Percentiles rank a stretch among this genome's conserved stretches.
These are phyloP conservation scores for Muscidifurax raptorellus DNA, from an alignment of 1,140 invertebrate genomes.

Conservation along the genomic window DNA sequence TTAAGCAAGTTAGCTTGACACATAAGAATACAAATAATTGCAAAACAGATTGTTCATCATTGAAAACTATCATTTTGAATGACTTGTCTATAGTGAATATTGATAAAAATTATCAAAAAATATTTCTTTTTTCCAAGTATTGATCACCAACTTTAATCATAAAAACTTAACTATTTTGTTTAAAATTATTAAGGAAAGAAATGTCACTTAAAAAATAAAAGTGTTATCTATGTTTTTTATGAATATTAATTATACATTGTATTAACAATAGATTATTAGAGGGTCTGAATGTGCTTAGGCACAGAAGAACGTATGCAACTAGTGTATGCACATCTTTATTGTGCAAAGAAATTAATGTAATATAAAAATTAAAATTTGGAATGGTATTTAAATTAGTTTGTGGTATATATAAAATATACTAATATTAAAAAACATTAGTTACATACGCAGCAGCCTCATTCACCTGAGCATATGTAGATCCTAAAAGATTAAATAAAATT, in stretches of 20 bases:
- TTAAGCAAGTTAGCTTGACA: background rate
- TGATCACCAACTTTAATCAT: background rate
- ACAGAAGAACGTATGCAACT: conserved; percentile 21
- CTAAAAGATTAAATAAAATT: conserved; percentile 31
- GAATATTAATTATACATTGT: background rate
- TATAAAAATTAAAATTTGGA: background rate
- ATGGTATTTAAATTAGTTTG: conserved; percentile 5
- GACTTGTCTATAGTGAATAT: background rate
- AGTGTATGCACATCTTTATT: background rate
- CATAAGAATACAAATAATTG: background rate
- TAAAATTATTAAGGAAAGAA: background rate
- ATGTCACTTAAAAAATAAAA: background rate
- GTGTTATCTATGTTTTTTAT: background rate
- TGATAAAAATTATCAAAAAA: background rate
- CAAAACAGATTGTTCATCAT: background rate
- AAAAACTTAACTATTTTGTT: background rate
- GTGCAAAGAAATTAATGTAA: background rate
- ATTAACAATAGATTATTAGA: background rate
- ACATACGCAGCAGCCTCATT: conserved; percentile 8
- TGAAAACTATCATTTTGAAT: background rate
- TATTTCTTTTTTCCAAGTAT: background rate
- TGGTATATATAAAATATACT: conserved; percentile 7
- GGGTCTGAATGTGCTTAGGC: conserved; percentile 23
- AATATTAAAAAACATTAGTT: conserved; percentile 20
- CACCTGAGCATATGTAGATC: conserved; percentile 15